Conservation (phyloP, 2,888 invertebrate species). For the Busseola fusca region DNA sequence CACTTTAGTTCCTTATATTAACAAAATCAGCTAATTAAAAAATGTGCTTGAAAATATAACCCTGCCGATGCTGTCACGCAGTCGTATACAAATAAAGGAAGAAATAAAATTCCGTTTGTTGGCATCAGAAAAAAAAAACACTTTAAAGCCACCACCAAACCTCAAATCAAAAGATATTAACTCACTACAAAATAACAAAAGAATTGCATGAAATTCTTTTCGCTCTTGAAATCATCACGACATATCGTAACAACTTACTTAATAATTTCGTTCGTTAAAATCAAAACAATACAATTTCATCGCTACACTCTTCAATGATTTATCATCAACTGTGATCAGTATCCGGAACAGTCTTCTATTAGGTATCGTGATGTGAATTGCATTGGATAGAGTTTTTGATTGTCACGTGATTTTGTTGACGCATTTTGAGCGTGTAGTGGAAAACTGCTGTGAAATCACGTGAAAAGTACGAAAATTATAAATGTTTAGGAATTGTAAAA, state of each 20-base stretch:
- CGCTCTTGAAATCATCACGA: conserved; percentile 29
- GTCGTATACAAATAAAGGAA: background rate
- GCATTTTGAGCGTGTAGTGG: no score
- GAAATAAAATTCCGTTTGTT: background rate
- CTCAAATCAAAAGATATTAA: background rate
- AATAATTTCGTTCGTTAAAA: conserved; percentile 32
- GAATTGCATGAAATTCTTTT: conserved; percentile 12
- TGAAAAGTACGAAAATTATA: no score
- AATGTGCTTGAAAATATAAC: background rate
- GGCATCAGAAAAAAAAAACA: background rate
- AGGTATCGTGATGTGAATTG: conserved; percentile 9
- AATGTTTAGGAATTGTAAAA: background rate
- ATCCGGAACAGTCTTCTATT: conserved; percentile 35
- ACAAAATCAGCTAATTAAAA: background rate
- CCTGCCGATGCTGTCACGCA: no score
- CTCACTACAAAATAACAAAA: background rate
- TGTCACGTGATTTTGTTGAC: conserved; percentile 11
- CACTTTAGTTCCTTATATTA: background rate
- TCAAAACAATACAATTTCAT: conserved; percentile 32
- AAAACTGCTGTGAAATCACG: no score
- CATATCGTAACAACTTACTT: conserved; percentile 32
- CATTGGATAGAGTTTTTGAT: conserved; percentile 23
- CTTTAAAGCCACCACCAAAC: background rate
- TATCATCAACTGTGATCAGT: conserved; percentile 34
- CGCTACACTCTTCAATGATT: conserved; percentile 20